These are phyloP conservation scores for Temnopleurus reevesii DNA, from an alignment of 53 echinoderm and acorn worm genomes.

Conservation along the genomic window DNA sequence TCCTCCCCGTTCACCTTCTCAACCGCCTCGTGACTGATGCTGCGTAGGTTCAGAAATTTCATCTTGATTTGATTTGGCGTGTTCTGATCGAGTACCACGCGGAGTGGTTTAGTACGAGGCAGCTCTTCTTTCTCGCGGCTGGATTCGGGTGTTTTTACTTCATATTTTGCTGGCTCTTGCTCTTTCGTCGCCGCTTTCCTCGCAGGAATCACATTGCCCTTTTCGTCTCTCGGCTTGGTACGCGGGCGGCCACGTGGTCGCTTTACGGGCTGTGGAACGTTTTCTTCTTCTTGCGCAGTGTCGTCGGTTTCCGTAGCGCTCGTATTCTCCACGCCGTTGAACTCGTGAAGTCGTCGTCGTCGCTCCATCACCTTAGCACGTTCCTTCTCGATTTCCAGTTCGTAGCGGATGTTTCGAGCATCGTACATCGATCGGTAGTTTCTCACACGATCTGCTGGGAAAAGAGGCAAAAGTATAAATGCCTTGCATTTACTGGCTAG, in stretches of 20 bases:
- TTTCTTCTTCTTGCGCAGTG: background rate
- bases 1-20: background rate
- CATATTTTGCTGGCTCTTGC: background rate
- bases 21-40: background rate
- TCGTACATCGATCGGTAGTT: conserved; percentile 54
- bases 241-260: background rate
- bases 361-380: conserved; percentile 71
- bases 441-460: background rate
- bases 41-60: conserved; percentile 32
- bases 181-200: background rate
- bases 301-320: conserved; percentile 10
- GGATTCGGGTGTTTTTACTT: background rate
- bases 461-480: background rate
- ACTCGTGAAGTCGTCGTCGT: conserved; percentile 28
- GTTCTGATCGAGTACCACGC: conserved; percentile 55
- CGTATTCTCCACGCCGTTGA: background rate
- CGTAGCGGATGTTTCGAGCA: conserved; percentile 79
- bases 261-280: background rate
- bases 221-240: background rate
- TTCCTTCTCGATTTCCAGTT: conserved; percentile 95
- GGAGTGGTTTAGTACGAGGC: conserved; percentile 5
- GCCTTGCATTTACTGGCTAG: no score
- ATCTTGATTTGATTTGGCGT: conserved; percentile 49
- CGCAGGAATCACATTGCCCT: background rate
- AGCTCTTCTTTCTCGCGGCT: background rate